Evolutionary conservation across 2,113 vertebrate species (phyloP).

Genomic region (Ictidomys tridecemlineatus): DNA sequence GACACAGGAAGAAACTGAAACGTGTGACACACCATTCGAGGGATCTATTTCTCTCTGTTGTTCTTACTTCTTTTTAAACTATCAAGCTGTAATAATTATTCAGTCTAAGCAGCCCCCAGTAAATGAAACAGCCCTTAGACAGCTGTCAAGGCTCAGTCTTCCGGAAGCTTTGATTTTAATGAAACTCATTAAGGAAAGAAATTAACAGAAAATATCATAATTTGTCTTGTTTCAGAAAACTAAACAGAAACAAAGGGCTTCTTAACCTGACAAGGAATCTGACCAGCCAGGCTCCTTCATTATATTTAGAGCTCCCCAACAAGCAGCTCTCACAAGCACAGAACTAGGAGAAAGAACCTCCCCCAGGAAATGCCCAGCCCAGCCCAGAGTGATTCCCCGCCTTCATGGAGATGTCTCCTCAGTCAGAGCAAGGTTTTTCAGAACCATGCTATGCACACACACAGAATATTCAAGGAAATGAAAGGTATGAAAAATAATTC

Average conservation of each 20-base stretch:
- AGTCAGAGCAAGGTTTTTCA: neutral
- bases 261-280: constrained; percentile 85
- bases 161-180: constrained; percentile 90
- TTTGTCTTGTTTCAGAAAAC: constrained; percentile 90
- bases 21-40: constrained; percentile 67
- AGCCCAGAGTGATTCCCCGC: neutral
- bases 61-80: constrained; percentile 86
- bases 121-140: constrained; percentile 88
- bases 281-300: constrained; percentile 81
- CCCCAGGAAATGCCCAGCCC: neutral
- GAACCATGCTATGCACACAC: constrained; percentile 33
- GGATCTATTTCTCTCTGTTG: constrained; percentile 83
- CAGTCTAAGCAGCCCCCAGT: constrained; percentile 86
- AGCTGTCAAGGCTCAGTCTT: constrained; percentile 89
- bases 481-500: constrained; percentile 80
- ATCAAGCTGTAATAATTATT: constrained; percentile 88
- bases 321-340: constrained; percentile 38
- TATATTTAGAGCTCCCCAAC: neutral
- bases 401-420: neutral
- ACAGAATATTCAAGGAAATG: constrained; percentile 77
- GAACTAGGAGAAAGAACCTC: constrained; percentile 22
- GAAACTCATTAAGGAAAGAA: constrained; percentile 90
- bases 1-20: constrained; percentile 69
- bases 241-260: constrained; percentile 88
- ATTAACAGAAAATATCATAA: constrained; percentile 91